These are phyloP conservation scores for Caenorhabditis plicata DNA, from an alignment of 2,888 invertebrate genomes.

Conservation along the genomic window DNA sequence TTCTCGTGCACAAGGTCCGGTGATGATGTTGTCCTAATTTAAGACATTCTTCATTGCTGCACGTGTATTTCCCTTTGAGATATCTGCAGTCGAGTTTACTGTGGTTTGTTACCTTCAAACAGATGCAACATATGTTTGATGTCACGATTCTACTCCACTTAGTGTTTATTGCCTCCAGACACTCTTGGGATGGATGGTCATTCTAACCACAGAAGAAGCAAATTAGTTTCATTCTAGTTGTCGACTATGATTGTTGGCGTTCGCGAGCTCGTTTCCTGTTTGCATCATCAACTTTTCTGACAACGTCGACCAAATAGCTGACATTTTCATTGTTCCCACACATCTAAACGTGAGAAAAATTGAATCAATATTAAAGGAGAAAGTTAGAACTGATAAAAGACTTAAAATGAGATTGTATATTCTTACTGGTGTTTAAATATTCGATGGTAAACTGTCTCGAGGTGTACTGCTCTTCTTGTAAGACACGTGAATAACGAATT, in stretches of 20 bases:
- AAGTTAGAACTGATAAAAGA: too few species aligned
- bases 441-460: slow-evolving; percentile 1
- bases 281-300: not conserved
- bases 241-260: not conserved
- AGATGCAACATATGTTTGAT: not conserved
- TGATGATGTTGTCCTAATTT: not conserved
- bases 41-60: not conserved
- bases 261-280: not conserved
- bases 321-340: not conserved
- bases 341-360: too few species aligned
- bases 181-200: not conserved
- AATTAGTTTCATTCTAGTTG: not conserved
- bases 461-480: slow-evolving; percentile 5
- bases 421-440: too few species aligned
- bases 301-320: not conserved
- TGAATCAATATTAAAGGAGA: too few species aligned
- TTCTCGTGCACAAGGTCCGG: not conserved
- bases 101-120: not conserved
- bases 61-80: not conserved
- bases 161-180: not conserved
- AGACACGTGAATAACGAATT: slow-evolving; percentile 12
- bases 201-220: not conserved
- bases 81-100: not conserved
- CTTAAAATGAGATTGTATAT: too few species aligned
- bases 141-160: not conserved